A percentile compares a stretch with the other conserved stretches of the same genome.
These are phyloP conservation scores for Turnix velox DNA, from an alignment of 2,113 vertebrate genomes.

Conservation along the genomic window DNA sequence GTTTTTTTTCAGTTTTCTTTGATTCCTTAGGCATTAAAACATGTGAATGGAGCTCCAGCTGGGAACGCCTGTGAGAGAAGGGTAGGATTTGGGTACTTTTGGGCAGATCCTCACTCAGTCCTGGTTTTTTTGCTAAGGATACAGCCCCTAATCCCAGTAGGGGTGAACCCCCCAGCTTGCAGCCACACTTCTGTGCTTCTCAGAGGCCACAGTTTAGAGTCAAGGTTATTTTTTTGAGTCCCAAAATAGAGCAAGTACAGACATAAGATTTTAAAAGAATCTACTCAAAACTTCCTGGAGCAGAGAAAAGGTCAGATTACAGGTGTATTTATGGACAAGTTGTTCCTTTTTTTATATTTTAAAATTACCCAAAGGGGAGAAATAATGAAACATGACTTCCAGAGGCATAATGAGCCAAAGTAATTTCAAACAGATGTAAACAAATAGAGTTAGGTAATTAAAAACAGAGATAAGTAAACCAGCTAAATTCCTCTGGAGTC, in stretches of 20 bases:
- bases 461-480: neutral
- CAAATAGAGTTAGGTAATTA: neutral
- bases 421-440: neutral
- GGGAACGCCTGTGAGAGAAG: neutral
- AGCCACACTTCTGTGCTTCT: neutral
- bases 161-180: neutral
- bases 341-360: neutral
- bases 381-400: neutral
- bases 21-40: neutral
- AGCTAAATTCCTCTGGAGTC: neutral
- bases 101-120: neutral
- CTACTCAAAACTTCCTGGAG: neutral
- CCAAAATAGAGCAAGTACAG: constrained; percentile 29
- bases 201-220: neutral
- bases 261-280: neutral
- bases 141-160: neutral
- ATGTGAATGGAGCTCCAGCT: neutral
- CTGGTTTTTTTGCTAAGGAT: neutral
- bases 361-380: neutral
- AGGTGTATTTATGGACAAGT: neutral
- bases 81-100: neutral
- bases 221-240: constrained; percentile 18
- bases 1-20: neutral
- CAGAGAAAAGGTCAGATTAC: constrained; percentile 3
- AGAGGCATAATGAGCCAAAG: neutral